These are phyloP conservation scores for Otus sunia DNA, from an alignment of 2,113 vertebrate genomes.

Conservation along the genomic window DNA sequence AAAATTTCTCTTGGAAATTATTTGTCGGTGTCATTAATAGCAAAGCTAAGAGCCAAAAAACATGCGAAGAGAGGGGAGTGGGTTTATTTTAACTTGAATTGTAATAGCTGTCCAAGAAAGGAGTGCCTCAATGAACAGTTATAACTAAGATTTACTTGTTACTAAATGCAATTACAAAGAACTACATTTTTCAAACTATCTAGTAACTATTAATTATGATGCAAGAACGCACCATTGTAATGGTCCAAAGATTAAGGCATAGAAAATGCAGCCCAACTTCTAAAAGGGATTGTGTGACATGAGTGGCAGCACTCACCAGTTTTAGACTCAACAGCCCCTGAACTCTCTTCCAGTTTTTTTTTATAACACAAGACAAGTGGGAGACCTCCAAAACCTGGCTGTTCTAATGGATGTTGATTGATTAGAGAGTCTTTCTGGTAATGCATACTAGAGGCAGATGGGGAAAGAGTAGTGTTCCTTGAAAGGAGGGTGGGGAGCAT, in stretches of 20 bases:
- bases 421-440: background rate
- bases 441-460: accelerated
- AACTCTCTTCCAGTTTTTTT: background rate
- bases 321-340: background rate
- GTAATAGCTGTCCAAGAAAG: background rate
- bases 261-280: background rate
- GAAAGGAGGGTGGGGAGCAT: background rate
- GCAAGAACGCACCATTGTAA: background rate
- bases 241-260: background rate
- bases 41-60: background rate
- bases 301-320: background rate
- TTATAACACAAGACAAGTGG: background rate
- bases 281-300: background rate
- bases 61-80: background rate
- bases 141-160: background rate
- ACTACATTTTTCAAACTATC: background rate
- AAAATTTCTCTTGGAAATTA: background rate
- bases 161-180: background rate
- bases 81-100: background rate
- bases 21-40: background rate
- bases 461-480: background rate
- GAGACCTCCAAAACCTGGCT: background rate
- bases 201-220: background rate
- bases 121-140: background rate
- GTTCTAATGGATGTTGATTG: background rate